phyloP scores from a whole-genome alignment of 2,797 vertebrate genomes.

The Phaenicophaeus curvirostris region DNA sequence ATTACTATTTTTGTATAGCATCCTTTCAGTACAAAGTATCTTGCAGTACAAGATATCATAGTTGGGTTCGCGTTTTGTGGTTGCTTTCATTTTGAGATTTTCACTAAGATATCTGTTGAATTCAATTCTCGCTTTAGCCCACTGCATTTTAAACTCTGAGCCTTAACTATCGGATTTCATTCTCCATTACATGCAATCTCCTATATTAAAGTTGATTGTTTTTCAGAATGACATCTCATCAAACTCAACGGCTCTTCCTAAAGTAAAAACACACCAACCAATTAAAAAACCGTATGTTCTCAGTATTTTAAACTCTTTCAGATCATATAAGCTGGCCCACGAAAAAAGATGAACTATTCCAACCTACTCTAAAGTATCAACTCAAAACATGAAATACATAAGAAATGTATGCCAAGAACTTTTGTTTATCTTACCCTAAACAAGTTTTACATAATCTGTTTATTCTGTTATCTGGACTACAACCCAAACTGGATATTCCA shows the following conservation, averaged over 20 bases:
- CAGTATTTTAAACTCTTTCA: not conserved
- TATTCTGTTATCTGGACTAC: not conserved
- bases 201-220: not conserved
- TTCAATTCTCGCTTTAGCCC: not conserved
- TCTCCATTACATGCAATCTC: not conserved
- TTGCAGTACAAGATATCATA: not conserved
- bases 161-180: not conserved
- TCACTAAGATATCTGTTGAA: not conserved
- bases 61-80: not conserved
- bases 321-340: not conserved
- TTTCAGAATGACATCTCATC: not conserved
- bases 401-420: rapidly evolving
- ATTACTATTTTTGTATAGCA: not conserved
- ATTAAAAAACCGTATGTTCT: not conserved
- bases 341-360: not conserved
- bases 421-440: not conserved
- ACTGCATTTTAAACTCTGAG: not conserved
- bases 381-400: not conserved
- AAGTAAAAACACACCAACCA: not conserved
- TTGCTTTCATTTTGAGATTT: not conserved
- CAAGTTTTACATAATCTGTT: not conserved
- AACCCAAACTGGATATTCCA: not conserved
- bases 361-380: not conserved
- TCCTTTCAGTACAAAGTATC: not conserved
- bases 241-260: not conserved